Base-by-base conservation (phyloP, 2,888 invertebrate genomes). In the Allygus modestus region DNA sequence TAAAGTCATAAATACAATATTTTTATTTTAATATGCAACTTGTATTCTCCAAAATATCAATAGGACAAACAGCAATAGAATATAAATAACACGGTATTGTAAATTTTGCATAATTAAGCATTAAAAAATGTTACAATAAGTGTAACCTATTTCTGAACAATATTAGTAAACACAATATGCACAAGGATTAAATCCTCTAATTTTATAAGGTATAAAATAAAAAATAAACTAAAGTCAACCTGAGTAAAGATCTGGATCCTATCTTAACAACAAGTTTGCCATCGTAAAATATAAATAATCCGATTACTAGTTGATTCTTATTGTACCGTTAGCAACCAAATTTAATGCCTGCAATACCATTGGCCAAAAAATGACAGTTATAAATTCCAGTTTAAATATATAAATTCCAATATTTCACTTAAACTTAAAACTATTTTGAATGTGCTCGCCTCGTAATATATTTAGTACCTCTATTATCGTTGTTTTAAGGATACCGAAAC, bases 401-500 rank as follows among this genome's bases (percentile, higher is more conserved):
- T 26, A 5, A 58, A 58, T 58, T 58, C 26, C 23, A 58, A 28
- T 5, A 31, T 4, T 26, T 31, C 65, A 15, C 28, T 23, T 15
- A 4, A 41, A 73, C 73, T 73, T 73, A 73, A 73, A 73, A 73
- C 73, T 73, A 73, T 41, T 73, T 73, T 73, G 73, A 73, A 73
- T 37, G 23, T 33, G 73, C 73, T 73, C 41, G 37, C 12, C 69
- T 4, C 31, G 23, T 41, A 33, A 31, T 69, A 69, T 0, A 33
- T 69, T 33, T 69, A 69, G n/a, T n/a, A 69, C 65, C 31, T 65
- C 12, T 4, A 28, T 9, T 65, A 65, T 65, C 65, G 69, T 28
- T 69, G 31, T 69, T 69, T 69, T 9, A 61, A 23, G 20, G 61
- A 23, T 61, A 41, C 73, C 37, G 9, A 73, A 73, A 37, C 73